Percentiles rank a stretch among this genome's conserved stretches.
Evolutionary conservation across 2,113 vertebrate species (phyloP).

Genomic region (Conger conger): DNA sequence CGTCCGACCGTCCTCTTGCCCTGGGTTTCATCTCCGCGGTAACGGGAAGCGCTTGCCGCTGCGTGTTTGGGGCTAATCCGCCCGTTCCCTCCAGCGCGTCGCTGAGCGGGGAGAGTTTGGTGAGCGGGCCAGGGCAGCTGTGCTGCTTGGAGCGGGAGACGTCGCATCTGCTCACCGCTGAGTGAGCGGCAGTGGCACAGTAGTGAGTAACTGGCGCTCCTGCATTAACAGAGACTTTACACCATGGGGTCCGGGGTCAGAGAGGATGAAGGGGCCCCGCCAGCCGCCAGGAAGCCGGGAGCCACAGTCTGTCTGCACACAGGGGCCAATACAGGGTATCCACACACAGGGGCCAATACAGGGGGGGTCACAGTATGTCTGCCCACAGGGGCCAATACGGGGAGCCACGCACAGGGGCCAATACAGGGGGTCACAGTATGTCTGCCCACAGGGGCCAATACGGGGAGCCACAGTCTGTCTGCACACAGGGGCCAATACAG

Average conservation of each 20-base stretch:
- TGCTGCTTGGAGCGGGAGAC: not conserved
- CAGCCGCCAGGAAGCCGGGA: not conserved
- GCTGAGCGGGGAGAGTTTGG: not conserved
- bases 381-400: too few species aligned
- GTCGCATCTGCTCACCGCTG: conserved; percentile 21
- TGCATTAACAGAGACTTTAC: conserved; percentile 70
- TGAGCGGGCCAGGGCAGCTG: conserved; percentile 17
- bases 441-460: not conserved
- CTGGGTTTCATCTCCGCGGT: not conserved
- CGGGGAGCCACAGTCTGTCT: not conserved
- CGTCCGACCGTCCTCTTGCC: not conserved
- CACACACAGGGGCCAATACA: too few species aligned
- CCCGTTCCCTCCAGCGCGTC: not conserved
- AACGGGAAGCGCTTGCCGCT: not conserved
- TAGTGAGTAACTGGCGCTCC: conserved; percentile 49
- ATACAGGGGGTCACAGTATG: not conserved
- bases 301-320: conserved; percentile 2
- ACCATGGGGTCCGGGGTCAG: conserved; percentile 48
- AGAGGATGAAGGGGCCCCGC: conserved; percentile 41
- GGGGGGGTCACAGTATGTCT: too few species aligned
- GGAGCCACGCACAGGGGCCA: too few species aligned
- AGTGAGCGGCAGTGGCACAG: conserved; percentile 41
- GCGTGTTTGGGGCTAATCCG: not conserved
- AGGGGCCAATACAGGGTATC: too few species aligned
- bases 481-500: not conserved